Conservation (phyloP, 2,797 vertebrate genomes). For the Masticophis lateralis region DNA sequence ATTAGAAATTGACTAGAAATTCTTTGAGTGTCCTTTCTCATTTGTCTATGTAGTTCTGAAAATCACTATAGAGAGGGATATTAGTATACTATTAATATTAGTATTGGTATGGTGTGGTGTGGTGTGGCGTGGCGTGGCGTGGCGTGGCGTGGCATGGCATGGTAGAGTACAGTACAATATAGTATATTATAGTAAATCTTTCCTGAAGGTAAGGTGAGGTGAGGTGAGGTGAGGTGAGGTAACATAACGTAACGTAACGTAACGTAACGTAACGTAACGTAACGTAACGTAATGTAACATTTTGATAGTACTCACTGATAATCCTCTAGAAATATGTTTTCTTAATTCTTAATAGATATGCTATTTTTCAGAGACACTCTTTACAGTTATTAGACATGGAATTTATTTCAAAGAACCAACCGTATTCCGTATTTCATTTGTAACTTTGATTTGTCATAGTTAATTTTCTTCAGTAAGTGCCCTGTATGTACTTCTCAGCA, state of each 20-base stretch:
- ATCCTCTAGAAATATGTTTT: background rate
- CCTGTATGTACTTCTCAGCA: background rate
- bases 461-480: constrained; percentile 17
- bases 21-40: background rate
- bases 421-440: constrained; percentile 19
- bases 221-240: too few species aligned
- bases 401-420: constrained; percentile 17
- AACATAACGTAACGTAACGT: background rate
- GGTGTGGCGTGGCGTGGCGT: too few species aligned
- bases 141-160: too few species aligned
- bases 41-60: background rate
- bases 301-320: background rate
- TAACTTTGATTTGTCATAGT: constrained; percentile 39
- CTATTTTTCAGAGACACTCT: background rate
- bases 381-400: background rate
- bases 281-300: background rate
- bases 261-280: background rate
- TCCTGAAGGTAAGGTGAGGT: too few species aligned
- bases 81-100: background rate
- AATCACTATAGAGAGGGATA: background rate
- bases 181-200: background rate
- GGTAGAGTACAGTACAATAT: background rate
- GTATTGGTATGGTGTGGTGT: background rate
- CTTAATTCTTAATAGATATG: constrained; percentile 1
- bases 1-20: background rate